Evolutionary conservation across 2,113 vertebrate species (phyloP).

Genomic region (Dolichallabes microphthalmus): DNA sequence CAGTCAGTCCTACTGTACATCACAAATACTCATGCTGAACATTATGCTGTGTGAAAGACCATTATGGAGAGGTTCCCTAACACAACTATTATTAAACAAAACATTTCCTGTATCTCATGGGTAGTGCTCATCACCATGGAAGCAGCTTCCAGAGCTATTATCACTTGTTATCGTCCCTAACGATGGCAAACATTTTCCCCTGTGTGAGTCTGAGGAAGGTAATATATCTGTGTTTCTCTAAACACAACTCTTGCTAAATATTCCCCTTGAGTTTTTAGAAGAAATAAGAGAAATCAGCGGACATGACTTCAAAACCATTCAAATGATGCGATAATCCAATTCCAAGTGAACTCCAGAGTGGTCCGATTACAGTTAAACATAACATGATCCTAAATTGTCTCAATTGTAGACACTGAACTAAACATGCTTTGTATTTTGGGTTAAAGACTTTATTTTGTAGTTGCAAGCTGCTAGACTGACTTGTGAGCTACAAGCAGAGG

Average conservation of each 20-base stretch:
- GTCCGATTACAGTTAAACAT: background rate
- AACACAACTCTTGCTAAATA: background rate
- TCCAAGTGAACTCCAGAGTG: background rate
- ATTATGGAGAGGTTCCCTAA: background rate
- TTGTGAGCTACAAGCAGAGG: background rate
- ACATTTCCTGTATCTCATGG: background rate
- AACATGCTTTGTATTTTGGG: background rate
- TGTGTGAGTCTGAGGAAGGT: background rate
- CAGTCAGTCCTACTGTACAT: slow-evolving; percentile 7
- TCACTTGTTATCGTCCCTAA: background rate
- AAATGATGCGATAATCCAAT: background rate
- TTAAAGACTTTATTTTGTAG: background rate
- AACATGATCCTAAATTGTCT: background rate
- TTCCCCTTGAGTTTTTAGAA: background rate
- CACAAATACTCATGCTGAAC: slow-evolving; percentile 19
- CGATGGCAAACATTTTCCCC: background rate
- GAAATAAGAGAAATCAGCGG: background rate
- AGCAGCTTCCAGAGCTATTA: slow-evolving; percentile 13
- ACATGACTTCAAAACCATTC: background rate
- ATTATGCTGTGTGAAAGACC: background rate
- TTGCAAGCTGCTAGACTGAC: background rate
- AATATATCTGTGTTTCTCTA: background rate
- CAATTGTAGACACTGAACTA: background rate
- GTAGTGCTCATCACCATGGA: slow-evolving; percentile 5
- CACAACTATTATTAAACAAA: background rate